Evolutionary conservation across 2,888 invertebrate genomes (phyloP).

Genomic region (Drosophila antonietae): DNA sequence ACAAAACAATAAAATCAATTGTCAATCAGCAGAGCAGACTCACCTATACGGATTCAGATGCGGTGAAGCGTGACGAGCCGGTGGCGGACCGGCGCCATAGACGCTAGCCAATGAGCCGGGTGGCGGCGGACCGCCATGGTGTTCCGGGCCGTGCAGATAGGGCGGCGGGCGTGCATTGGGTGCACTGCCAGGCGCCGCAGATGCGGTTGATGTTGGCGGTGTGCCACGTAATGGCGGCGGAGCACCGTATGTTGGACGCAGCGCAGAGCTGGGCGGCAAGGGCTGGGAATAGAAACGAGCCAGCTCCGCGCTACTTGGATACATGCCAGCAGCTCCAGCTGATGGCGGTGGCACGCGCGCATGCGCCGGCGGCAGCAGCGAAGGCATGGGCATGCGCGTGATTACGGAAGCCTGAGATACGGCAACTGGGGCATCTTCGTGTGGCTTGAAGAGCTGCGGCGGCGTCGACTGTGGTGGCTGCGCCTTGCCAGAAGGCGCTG

Average conservation of each 20-base stretch:
- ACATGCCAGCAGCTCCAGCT: slow-evolving; percentile 59
- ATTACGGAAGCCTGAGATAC: slow-evolving; percentile 86
- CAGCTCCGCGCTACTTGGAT: slow-evolving; percentile 66
- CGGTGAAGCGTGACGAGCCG: slow-evolving; percentile 81
- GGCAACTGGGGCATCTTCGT: slow-evolving; percentile 58
- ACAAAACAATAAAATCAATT: not conserved
- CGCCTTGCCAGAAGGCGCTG: slow-evolving; percentile 31
- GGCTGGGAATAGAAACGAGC: slow-evolving; percentile 79
- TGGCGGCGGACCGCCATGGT: slow-evolving; percentile 56
- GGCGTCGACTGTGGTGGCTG: slow-evolving; percentile 81
- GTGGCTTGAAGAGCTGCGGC: slow-evolving; percentile 86
- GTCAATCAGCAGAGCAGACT: not conserved
- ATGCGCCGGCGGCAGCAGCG: slow-evolving; percentile 53
- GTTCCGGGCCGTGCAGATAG: slow-evolving; percentile 67
- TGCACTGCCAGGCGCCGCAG: slow-evolving; percentile 29
- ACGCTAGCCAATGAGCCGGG: slow-evolving; percentile 47
- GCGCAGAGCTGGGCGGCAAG: slow-evolving; percentile 59
- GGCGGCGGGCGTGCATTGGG: slow-evolving; percentile 64
- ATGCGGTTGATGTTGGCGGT: slow-evolving; percentile 54
- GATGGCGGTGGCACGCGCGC: slow-evolving; percentile 52
- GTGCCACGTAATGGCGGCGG: slow-evolving; percentile 82
- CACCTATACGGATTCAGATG: slow-evolving; percentile 83
- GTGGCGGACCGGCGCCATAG: slow-evolving; percentile 73
- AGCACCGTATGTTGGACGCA: slow-evolving; percentile 83
- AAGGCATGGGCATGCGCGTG: slow-evolving; percentile 86